These are phyloP conservation scores for Apteryx owenii DNA, from an alignment of 2,113 vertebrate genomes.

Conservation along the genomic window DNA sequence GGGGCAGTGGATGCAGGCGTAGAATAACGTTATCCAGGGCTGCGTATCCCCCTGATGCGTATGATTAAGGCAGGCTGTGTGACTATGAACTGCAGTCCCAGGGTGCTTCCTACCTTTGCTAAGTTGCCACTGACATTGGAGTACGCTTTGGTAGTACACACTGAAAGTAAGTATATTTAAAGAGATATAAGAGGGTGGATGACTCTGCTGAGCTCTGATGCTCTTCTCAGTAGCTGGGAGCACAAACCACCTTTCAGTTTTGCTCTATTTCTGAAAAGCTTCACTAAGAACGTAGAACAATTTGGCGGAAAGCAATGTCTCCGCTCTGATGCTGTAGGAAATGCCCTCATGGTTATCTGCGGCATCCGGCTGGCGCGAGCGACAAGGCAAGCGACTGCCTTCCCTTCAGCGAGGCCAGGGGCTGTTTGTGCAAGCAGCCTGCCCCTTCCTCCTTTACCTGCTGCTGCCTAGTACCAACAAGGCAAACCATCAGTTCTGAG, in stretches of 20 bases:
- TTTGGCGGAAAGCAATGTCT: neutral
- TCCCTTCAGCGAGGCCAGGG: neutral
- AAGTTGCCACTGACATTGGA: neutral
- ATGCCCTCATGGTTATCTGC: neutral
- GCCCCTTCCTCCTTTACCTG: neutral
- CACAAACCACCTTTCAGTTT: neutral
- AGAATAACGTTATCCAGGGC: neutral
- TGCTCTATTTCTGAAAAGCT: neutral
- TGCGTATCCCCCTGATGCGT: neutral
- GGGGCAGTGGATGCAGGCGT: neutral
- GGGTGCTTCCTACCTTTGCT: neutral
- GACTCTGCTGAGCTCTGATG: neutral
- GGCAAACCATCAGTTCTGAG: neutral
- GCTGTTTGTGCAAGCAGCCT: neutral
- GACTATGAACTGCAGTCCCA: neutral
- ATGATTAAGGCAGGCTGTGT: neutral
- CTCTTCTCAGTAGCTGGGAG: neutral
- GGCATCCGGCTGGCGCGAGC: rapidly evolving
- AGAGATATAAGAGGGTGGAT: neutral
- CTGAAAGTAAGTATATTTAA: neutral
- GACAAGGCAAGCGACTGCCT: rapidly evolving
- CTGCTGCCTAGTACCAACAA: neutral
- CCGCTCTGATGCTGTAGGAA: neutral
- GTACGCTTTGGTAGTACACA: neutral
- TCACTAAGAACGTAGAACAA: neutral